Base-by-base conservation (phyloP, 2,888 invertebrate species). In the Pollenia labialis region DNA sequence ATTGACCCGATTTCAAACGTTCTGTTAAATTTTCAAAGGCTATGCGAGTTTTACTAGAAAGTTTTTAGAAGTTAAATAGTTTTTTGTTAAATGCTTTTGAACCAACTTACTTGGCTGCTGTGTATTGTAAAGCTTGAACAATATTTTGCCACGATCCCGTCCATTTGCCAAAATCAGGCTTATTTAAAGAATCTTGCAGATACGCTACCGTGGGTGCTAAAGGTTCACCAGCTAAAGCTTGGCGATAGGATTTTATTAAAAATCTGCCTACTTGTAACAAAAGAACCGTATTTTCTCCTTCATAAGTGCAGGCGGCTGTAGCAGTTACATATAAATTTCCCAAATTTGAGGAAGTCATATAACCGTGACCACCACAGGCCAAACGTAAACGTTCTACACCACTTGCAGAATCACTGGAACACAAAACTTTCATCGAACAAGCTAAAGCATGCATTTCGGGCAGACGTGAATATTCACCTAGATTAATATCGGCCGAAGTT, bases 251-350 rank as follows among this genome's bases (percentile, higher is more conserved):
- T 93, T 98, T 98, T 88, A 97, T 95, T 50, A 98, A 94, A 91
- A 96, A 97, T 87, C 96, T 94, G 8, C 98, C 98, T 4, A 97
- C 97, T 94, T 99, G 99, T 82, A 99, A 94, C 80, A 97, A 94
- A 90, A 99, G 94, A 56, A 99, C 98, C 0, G 98, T 98, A 93
- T 99, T 99, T 94, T 99, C 99, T 0, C 99, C 99, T 94, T 99
- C 99, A 92, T 99, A 99, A 4, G 98, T 99, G 92, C 96, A 97
- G 80, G 97, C 96, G 64, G 98, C 98, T 3, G 97, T 97, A 46
- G 96, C 96, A 85, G 96, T 94, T 1, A 96, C 96, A 92, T 98
- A 98, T 3, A 96, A 96, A 87, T 95, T 94, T 32, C 98, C 98
- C 89, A 99, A 94, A 92, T 97, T 97, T 88, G 98, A 97, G 23